Percentiles rank a stretch among this genome's conserved stretches.
Conservation (phyloP, 2,797 vertebrate genomes). For the Poecilia wingei region DNA sequence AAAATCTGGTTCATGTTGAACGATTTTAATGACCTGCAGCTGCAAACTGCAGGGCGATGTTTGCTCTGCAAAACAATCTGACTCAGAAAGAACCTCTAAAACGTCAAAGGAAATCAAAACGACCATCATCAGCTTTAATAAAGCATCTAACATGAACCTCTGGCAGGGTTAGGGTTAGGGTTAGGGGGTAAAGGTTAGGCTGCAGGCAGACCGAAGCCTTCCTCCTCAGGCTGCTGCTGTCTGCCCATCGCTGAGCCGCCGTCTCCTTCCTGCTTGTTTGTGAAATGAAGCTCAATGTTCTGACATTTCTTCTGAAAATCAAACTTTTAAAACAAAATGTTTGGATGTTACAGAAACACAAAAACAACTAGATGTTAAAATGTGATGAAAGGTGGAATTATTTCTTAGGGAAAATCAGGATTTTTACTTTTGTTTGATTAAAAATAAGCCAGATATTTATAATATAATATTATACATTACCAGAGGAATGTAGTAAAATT, state of each 20-base stretch:
- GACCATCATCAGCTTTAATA: constrained; percentile 33
- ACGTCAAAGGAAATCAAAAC: neutral
- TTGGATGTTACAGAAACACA: too few species aligned
- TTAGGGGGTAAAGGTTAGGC: neutral
- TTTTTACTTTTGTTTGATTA: too few species aligned
- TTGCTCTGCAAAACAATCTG: neutral
- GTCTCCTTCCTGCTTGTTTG: constrained; percentile 28
- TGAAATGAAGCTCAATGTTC: too few species aligned
- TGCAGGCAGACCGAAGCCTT: neutral
- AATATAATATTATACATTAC: too few species aligned
- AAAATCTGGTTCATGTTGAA: neutral
- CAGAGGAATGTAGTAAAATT: too few species aligned
- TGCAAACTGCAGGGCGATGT: neutral
- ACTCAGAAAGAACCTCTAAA: neutral
- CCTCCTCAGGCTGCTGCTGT: too few species aligned
- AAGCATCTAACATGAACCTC: constrained; percentile 4
- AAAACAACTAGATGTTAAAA: too few species aligned
- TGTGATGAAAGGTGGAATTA: too few species aligned
- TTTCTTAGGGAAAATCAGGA: too few species aligned
- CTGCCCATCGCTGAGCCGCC: neutral
- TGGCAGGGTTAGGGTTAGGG: neutral
- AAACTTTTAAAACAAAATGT: too few species aligned
- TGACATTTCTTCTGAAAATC: too few species aligned
- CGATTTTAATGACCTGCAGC: neutral
- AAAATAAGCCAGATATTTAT: too few species aligned